Percentiles rank a stretch among this genome's conserved stretches.
Evolutionary conservation across 2,888 invertebrate species (phyloP).

Genomic region (Sicus ferrugineus): DNA sequence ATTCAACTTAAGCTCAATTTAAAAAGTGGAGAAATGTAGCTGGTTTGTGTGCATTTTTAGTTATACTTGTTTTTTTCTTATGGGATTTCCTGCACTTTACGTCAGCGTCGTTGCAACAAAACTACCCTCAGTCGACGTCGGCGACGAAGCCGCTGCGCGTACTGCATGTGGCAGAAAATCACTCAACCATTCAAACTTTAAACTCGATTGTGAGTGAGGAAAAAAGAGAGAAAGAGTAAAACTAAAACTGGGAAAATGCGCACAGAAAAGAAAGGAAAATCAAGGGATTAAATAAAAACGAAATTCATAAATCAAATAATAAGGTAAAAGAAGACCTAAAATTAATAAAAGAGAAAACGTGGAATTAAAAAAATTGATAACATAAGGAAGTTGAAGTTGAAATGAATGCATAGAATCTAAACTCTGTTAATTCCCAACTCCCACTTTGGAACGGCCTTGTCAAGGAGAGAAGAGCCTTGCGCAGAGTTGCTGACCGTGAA

Average conservation of each 20-base stretch:
- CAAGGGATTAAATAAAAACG: background rate
- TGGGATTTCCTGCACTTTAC: background rate
- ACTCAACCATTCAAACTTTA: background rate
- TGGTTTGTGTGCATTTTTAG: slow-evolving; percentile 16
- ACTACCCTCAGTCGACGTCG: slow-evolving; percentile 22
- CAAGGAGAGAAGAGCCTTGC: too few relatives aligned
- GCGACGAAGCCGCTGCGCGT: background rate
- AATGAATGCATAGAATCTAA: background rate
- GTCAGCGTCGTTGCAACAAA: background rate
- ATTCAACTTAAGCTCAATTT: background rate
- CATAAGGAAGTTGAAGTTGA: too few relatives aligned
- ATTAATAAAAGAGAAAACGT: background rate
- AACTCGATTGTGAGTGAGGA: background rate
- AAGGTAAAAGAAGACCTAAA: background rate
- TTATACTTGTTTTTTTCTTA: background rate
- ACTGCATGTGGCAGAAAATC: slow-evolving; percentile 12
- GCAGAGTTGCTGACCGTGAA: too few relatives aligned
- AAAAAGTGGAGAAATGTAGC: background rate
- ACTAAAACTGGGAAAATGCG: background rate
- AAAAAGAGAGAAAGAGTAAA: background rate
- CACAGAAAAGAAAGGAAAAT: background rate
- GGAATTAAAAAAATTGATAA: background rate
- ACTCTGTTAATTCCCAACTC: background rate
- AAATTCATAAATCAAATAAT: background rate
- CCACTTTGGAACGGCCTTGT: too few relatives aligned